Conservation (phyloP, 2,113 vertebrate genomes). For the Ctenomys sociabilis region DNA sequence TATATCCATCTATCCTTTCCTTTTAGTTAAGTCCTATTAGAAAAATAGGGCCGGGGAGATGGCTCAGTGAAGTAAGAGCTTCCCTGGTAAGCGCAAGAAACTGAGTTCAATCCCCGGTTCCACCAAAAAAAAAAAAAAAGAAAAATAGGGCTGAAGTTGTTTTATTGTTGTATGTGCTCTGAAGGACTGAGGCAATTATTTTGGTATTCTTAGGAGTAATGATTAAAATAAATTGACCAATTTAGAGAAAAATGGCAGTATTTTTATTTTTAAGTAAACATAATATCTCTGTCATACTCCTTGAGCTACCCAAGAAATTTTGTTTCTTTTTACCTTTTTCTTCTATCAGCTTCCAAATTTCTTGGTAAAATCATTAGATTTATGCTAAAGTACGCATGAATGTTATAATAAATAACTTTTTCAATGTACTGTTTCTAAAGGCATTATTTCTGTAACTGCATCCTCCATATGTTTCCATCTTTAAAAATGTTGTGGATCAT, state of each 20-base stretch:
- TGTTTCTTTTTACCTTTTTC: not conserved
- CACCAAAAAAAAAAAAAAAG: no score
- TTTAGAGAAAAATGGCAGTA: not conserved
- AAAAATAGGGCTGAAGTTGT: not conserved
- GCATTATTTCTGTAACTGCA: not conserved
- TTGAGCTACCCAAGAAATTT: not conserved
- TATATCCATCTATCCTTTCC: not conserved
- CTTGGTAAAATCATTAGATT: not conserved
- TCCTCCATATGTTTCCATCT: not conserved
- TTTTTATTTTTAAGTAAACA: not conserved
- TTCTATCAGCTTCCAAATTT: not conserved
- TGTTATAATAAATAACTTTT: not conserved
- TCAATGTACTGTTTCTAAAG: not conserved
- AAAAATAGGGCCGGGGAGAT: not conserved
- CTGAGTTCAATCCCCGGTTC: no score
- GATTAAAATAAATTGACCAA: not conserved
- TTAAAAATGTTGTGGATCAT: not conserved
- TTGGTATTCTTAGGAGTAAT: not conserved
- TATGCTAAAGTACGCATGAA: not conserved
- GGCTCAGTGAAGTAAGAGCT: no score
- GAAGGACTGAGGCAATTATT: not conserved
- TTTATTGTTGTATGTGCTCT: not conserved
- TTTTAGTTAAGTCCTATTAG: not conserved
- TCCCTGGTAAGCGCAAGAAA: no score
- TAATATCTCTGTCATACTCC: not conserved